phyloP scores from a whole-genome alignment of 2,113 vertebrate genomes.

The Mormoops blainvillei region DNA sequence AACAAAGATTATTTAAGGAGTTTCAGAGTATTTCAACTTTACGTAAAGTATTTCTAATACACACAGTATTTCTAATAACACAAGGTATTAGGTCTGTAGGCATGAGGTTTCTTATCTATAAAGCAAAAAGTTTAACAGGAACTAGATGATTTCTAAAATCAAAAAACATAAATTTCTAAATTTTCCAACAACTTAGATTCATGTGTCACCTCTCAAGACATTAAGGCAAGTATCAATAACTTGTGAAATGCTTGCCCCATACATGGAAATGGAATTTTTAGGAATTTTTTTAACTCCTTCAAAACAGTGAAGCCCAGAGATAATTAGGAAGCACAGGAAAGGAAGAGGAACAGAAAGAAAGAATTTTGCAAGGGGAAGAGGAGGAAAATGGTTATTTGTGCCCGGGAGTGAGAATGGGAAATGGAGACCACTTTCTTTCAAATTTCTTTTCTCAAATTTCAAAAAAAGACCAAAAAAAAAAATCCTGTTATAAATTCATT shows the following conservation, averaged over 20 bases:
- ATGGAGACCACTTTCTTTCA: background rate
- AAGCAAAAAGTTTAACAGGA: background rate
- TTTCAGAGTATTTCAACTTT: background rate
- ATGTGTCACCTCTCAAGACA: constrained; percentile 12
- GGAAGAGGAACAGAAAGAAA: background rate
- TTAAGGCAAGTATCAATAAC: background rate
- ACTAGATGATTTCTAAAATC: background rate
- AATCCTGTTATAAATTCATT: background rate
- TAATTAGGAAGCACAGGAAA: background rate
- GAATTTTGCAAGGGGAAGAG: background rate
- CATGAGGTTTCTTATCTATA: background rate
- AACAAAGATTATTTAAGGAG: background rate
- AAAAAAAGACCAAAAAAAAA: no score
- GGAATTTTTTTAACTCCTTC: background rate
- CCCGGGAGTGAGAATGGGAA: background rate
- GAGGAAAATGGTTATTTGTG: background rate
- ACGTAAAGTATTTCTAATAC: background rate
- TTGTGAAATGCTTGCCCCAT: background rate
- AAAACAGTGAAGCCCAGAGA: constrained; percentile 4
- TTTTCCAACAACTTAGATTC: background rate
- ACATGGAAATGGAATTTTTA: background rate
- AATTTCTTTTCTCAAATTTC: background rate
- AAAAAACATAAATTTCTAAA: no score
- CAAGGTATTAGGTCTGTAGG: background rate
- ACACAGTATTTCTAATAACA: no score